Base-by-base conservation (phyloP, 2,888 invertebrate genomes). In the Macaria liturata region DNA sequence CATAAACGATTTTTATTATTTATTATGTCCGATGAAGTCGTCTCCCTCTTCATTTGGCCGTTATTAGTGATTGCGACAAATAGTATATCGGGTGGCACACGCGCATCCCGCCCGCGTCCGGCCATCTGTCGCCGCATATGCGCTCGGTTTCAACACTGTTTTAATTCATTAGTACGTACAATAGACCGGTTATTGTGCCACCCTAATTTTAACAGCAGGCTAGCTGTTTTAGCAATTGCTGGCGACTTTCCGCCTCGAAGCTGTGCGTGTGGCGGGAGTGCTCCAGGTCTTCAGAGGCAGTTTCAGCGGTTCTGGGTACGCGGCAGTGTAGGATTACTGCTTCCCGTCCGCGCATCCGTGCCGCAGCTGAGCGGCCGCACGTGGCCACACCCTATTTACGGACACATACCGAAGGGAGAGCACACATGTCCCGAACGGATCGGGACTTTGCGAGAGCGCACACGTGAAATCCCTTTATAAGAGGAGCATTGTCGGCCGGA, bases 351-450 rank as follows among this genome's bases (percentile, higher is more conserved):
- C 75, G 80, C 77, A 90, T 89, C 91, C 91, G 90, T 84, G 87
- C 73, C 85, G 84, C 91, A 90, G 90, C 91, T 90, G 91, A 88
- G 76, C 90, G 84, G 81, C 83, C 88, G 89, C 91, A 91, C 91
- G 91, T 91, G 91, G 90, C 86, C 85, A 88, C 83, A 88, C 91
- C 91, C 91, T 91, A 91, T 91, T 91, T 91, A 91, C 91, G 90
- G 91, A 90, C 77, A 84, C 88, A 86, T 84, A 83, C 83, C 83
- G 74, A 81, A 89, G 91, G 90, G 90, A 89, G 90, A 83, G 82
- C 88, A 79, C 91, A 91, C 88, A 91, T 91, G 91, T 91, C 89
- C 89, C 84, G 88, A 87, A 88, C 89, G 84, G 87, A 89, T 90
- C 88, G 90, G 84, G 88, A 90, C 89, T 88, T 87, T 74, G 90